Evolutionary conservation across 2,113 vertebrate genomes (phyloP), one percentile per base, ranked within the genome.

Genomic region (Hyperoodon ampullatus): DNA sequence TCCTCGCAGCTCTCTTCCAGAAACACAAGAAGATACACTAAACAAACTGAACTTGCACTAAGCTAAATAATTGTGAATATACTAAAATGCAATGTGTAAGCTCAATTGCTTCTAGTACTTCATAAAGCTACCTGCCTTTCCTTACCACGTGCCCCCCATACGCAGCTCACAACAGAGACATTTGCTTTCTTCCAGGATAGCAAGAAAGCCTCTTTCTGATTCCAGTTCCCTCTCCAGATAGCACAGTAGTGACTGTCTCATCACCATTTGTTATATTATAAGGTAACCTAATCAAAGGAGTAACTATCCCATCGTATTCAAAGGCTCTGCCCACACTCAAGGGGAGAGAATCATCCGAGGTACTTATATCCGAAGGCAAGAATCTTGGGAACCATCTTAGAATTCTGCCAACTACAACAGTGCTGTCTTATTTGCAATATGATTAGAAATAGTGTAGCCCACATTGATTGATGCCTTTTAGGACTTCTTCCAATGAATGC

Each of bases 341-440:
- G 18, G 47, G 18, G n/a, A 58, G 23, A n/a, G 26, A 19, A 30
- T 66, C 42, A 61, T 23, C 53, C 3, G 55, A 82, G 28, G 13
- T 26, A 19, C 0, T 1, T n/a, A 60, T 0, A 44, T 5, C 26
- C 71, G 1, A 9, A 80, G 35, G 26, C 3, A 16, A 50, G 26
- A 89, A 47, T 42, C 21, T 81, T 26, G 6, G 28, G 44, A n/a
- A 44, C 10, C 42, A 82, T 9, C 12, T 89, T 82, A 70, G 70
- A 88, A 68, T 72, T 87, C 9, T 66, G 47, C 16, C 14, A 26
- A 47, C 16, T 6, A 65, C 9, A 58, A 50, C 18, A 68, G n/a
- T 68, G 28, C 1, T 26, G 13, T 70, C 47, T 61, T 71, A 77
- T 83, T 16, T 39, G 14, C 33, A 93, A 28, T 61, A 82, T 0